These are phyloP conservation scores for Stictocephala bisonia DNA, from an alignment of 2,888 invertebrate genomes.

Conservation along the genomic window DNA sequence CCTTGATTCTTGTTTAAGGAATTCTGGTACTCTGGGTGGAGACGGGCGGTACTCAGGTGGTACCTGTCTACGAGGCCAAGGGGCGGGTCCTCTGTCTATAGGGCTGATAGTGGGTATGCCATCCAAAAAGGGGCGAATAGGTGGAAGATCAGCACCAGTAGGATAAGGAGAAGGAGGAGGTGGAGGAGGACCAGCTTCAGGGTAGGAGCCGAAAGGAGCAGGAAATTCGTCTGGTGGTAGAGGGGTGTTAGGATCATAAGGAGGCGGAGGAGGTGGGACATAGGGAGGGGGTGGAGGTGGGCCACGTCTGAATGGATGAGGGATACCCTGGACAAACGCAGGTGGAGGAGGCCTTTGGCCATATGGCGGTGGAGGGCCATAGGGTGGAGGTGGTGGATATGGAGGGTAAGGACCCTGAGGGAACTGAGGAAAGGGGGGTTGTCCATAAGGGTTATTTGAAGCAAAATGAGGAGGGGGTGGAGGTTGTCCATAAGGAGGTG, in stretches of 20 bases:
- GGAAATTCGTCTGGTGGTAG: background rate
- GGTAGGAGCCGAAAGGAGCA: no score
- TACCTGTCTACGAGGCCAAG: slow-evolving; percentile 11
- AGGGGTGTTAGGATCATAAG: background rate
- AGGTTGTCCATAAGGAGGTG: slow-evolving; percentile 2
- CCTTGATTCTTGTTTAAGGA: no score
- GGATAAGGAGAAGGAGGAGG: background rate
- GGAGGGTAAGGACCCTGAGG: slow-evolving; percentile 13
- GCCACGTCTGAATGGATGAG: background rate
- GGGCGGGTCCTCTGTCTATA: slow-evolving; percentile 11
- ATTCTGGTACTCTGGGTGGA: background rate
- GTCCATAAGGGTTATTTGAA: no score
- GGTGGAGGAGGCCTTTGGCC: background rate
- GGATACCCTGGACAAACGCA: background rate
- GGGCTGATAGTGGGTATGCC: slow-evolving; percentile 25
- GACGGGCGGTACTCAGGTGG: background rate
- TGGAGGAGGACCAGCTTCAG: background rate
- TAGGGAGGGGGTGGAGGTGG: background rate
- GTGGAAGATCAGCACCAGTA: background rate
- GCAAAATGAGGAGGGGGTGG: slow-evolving; percentile 11
- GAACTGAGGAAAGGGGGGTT: slow-evolving; percentile 5
- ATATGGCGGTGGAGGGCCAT: background rate
- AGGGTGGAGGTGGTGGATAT: background rate
- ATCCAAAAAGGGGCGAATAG: slow-evolving; percentile 6
- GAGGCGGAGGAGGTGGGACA: background rate